Evolutionary conservation across 2,113 vertebrate species (phyloP).

Genomic region (Albula glossodonta): DNA sequence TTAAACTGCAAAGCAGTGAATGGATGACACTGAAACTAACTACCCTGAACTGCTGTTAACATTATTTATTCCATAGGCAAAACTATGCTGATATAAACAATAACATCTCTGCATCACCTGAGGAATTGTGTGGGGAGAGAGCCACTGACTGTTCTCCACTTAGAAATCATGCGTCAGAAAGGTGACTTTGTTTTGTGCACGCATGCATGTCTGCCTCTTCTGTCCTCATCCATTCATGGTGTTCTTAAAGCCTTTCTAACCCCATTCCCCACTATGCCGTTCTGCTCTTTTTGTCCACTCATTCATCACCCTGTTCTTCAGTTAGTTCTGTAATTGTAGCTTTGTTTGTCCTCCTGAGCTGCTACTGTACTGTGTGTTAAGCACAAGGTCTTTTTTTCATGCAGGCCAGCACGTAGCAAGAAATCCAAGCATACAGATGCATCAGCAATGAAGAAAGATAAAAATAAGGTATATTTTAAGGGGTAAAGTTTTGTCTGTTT

Average conservation of each 20-base stretch:
- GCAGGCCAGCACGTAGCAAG: conserved; percentile 7
- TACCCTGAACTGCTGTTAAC: neutral
- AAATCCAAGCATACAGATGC: neutral
- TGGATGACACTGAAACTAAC: neutral
- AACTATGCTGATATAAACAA: conserved; percentile 19
- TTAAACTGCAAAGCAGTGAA: neutral
- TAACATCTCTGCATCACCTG: neutral
- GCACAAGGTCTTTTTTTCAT: neutral
- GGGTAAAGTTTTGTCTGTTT: too few relatives aligned
- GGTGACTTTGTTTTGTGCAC: neutral
- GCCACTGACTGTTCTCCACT: neutral
- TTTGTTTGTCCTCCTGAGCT: neutral
- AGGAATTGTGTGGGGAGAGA: neutral
- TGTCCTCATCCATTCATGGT: neutral
- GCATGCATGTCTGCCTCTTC: neutral
- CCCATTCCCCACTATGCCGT: neutral
- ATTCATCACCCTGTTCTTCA: neutral
- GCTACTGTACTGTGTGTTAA: neutral
- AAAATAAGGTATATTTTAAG: conserved; percentile 10
- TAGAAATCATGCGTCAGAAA: neutral
- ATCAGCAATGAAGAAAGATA: neutral
- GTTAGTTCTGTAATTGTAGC: neutral
- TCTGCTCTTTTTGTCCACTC: neutral
- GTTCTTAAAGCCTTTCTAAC: neutral
- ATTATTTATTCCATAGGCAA: neutral